Evolutionary conservation across 2,113 vertebrate genomes (phyloP), one percentile per base, ranked within the genome.

Genomic region (Sterrhoptilus dennistouni): DNA sequence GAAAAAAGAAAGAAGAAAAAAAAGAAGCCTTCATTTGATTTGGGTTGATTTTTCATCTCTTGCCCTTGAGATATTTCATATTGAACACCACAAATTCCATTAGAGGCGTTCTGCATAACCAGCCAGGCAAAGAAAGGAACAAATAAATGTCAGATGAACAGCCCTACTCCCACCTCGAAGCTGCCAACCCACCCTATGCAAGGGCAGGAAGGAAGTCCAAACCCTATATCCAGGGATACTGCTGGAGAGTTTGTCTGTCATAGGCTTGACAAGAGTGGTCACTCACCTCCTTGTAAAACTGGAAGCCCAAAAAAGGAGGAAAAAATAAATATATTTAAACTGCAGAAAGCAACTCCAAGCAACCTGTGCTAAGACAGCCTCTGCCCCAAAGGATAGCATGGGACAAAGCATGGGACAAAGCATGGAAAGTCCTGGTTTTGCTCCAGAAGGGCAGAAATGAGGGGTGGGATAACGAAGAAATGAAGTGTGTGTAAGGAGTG

Each of bases 381-480:
- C 93, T 9, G 29, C 27, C 66, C 71, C 23, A 35, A 59, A 59
- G 70, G 65, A 47, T 1, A 12, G 27, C 15, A 12, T 0, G 3
- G 33, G n/a, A 63, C 4, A 11, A 79, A 12, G 27, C 15, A 12
- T 0, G 3, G 33, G n/a, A 63, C 4, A 11, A 79, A 70, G 40
- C 27, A 13, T 44, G 49, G 45, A 36, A 86, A 61, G 7, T 18
- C 1, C 2, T 40, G 33, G 1, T 15, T 82, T 53, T 47, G 15
- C 29, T 65, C 40, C 44, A 42, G 25, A 70, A 66, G 61, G 20
- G 56, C 66, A 87, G 56, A 60, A 64, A 19, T 17, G 1, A 28
- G 20, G 11, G 20, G 14, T 60, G 42, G 33, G 40, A 44, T 36
- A 18, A 29, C 35, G 35, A 69, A 35, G 47, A 53, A 38, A 40